Base-by-base conservation (phyloP, 2,888 invertebrate genomes). In the Tyria jacobaeae region DNA sequence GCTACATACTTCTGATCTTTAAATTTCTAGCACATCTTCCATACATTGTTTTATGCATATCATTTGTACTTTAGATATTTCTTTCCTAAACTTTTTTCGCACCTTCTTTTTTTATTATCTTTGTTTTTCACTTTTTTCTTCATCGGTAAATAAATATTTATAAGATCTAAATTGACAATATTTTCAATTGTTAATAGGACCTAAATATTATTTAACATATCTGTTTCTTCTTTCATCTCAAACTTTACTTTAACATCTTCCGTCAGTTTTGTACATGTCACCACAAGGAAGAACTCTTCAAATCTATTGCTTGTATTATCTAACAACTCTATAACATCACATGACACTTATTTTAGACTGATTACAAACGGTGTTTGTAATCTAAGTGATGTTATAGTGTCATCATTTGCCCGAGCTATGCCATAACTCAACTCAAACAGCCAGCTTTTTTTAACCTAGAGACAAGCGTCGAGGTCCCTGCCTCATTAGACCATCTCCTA, bases 161-260 rank as follows among this genome's bases (percentile, higher is more conserved):
- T 76, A 0, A 84, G 63, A 12, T 79, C 74, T 15, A 81, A 6
- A 9, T 57, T 54, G 0, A 72, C 73, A 3, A 68, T 68, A 2
- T 76, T 76, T 14, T 82, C 81, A 10, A 74, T 41, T 0, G 83
- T 79, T 17, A 76, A 81, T 5, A 79, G 78, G 31, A 64, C 81
- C 27, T 85, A 84, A 5, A 78, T 67, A 61, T 76, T 68, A 0
- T 82, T 78, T 0, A 67, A 49, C 0, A 68, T 55, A 4, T 79
- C 76, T 17, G 48, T n/a, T 50, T 90, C 90, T 10, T 83, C 80
- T 51, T 90, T 87, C 50, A 84, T 65, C 62, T 91, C 91, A 1
- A 79, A 10, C 62, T 90, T 90, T 0, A 90, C 68, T 24, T 73
- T 66, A 2, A 77, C 44, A 50, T 75, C 62, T 10, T 58, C 10